phyloP scores from a whole-genome alignment of 1,140 invertebrate species.

The Carposina sasakii region DNA sequence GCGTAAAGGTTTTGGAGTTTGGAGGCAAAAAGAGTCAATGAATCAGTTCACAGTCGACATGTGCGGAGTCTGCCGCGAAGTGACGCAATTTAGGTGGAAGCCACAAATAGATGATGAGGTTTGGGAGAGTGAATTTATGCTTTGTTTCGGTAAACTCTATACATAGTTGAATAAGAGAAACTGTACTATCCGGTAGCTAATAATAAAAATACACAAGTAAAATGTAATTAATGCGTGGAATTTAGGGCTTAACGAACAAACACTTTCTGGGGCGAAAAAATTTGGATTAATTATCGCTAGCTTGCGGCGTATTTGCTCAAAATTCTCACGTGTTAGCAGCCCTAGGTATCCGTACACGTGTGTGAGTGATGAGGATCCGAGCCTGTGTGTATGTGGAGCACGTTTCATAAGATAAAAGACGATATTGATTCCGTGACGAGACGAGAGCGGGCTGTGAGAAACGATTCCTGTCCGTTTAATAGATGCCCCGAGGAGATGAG shows the following conservation, averaged over 20 bases:
- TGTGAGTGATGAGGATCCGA: constrained; percentile 19
- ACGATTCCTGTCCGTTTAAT: constrained; percentile 63
- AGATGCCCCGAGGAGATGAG: constrained; percentile 56
- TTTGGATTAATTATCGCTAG: constrained; percentile 49
- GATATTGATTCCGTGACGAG: constrained; percentile 69
- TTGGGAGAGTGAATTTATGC: too few relatives aligned
- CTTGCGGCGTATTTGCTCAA: constrained; percentile 28
- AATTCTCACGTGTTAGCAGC: constrained; percentile 29
- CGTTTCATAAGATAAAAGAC: constrained; percentile 68
- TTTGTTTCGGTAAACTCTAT: too few relatives aligned
- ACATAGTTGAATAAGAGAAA: too few relatives aligned
- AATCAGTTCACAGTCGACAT: constrained; percentile 47
- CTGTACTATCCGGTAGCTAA: too few relatives aligned
- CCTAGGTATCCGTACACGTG: constrained; percentile 23
- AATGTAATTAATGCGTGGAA: not conserved
- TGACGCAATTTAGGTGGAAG: too few relatives aligned
- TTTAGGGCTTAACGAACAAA: constrained; percentile 31
- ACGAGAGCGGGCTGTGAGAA: constrained; percentile 62
- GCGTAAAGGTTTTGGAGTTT: constrained; percentile 54
- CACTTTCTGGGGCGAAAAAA: constrained; percentile 35
- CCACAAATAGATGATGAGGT: too few relatives aligned
- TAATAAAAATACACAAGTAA: constrained; percentile 1
- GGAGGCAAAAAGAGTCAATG: constrained; percentile 53
- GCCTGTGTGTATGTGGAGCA: constrained; percentile 54
- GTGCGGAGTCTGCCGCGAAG: too few relatives aligned